phyloP scores from a whole-genome alignment of 2,113 vertebrate species.

The Thymallus thymallus region DNA sequence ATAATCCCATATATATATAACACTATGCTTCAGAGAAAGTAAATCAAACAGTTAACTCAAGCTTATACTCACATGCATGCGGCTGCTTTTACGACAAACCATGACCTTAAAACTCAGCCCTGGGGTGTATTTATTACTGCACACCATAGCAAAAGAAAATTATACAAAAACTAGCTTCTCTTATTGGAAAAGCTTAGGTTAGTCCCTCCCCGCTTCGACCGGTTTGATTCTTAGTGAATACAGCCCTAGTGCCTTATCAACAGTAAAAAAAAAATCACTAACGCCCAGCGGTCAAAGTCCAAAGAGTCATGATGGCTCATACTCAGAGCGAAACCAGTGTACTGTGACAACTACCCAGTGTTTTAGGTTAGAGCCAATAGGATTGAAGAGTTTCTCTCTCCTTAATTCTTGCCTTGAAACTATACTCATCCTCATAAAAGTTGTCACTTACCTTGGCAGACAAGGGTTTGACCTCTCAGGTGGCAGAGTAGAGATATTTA shows the following conservation, averaged over 20 bases:
- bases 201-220: too few relatives aligned
- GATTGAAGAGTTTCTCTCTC: too few relatives aligned
- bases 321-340: not conserved
- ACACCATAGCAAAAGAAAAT: too few relatives aligned
- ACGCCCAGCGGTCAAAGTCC: not conserved
- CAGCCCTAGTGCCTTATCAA: not conserved
- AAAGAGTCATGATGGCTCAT: not conserved
- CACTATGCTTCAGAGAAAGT: not conserved
- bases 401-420: not conserved
- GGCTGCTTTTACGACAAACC: too few relatives aligned
- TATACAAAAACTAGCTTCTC: too few relatives aligned
- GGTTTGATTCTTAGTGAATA: too few relatives aligned
- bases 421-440: not conserved
- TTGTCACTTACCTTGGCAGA: not conserved
- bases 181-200: too few relatives aligned
- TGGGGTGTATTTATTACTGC: too few relatives aligned
- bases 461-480: not conserved
- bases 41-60: too few relatives aligned
- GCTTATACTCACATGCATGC: too few relatives aligned
- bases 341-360: not conserved
- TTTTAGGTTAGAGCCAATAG: not conserved
- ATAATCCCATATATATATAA: not conserved
- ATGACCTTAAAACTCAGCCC: too few relatives aligned
- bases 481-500: not conserved
- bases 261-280: not conserved